A percentile compares a stretch with the other conserved stretches of the same genome.
Evolutionary conservation across 2,797 vertebrate species (phyloP).

Genomic region (Champsocephalus esox): DNA sequence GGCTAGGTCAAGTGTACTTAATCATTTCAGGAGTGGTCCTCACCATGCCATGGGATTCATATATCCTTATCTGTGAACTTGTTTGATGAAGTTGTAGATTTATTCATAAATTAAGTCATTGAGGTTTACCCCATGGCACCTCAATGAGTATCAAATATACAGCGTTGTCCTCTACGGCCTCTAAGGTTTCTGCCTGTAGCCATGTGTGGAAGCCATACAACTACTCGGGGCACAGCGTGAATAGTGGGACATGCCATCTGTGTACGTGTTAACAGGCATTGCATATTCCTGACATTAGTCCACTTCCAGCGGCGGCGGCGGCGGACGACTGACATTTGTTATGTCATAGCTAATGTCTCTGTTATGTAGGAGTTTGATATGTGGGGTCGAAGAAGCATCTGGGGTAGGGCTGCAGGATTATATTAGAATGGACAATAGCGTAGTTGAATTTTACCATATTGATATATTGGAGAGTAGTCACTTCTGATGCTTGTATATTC

Average conservation of each 20-base stretch:
- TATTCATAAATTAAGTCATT: not conserved
- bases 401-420: not conserved
- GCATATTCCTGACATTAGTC: conserved; percentile 23
- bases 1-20: conserved; percentile 9
- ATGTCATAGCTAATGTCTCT: not conserved
- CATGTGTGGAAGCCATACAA: conserved; percentile 32
- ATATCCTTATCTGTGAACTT: not conserved
- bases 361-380: no score
- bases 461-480: no score
- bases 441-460: no score
- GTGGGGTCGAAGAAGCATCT: not conserved
- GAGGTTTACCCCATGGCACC: not conserved
- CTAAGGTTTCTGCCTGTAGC: conserved; percentile 25
- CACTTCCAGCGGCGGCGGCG: not conserved
- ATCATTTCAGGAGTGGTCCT: not conserved
- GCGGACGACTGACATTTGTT: not conserved
- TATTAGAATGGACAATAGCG: no score
- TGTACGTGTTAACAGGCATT: conserved; percentile 3
- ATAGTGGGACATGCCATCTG: conserved; percentile 1
- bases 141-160: not conserved
- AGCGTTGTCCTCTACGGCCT: conserved; percentile 23
- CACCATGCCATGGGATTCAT: not conserved
- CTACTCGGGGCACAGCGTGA: conserved; percentile 5
- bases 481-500: no score
- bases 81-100: not conserved